phyloP scores from a whole-genome alignment of 2,888 invertebrate genomes.

The Agriopis marginaria region DNA sequence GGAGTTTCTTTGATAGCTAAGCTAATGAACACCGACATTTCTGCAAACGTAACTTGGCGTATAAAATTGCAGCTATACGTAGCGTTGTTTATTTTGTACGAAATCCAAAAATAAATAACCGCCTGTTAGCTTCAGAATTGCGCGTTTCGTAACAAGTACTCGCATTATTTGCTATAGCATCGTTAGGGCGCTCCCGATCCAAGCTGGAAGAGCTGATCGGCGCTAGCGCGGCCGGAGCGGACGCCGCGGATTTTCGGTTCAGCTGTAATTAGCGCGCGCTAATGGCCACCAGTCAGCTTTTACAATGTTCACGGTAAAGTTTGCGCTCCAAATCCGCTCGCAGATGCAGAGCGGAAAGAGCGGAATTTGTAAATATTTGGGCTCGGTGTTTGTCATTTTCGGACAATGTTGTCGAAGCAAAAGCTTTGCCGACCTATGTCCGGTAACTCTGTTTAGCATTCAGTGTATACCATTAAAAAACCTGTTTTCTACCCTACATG shows the following conservation, averaged over 20 bases:
- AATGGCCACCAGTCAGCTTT: conserved; percentile 68
- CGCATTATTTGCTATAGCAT: conserved; percentile 37
- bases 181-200: conserved; percentile 34
- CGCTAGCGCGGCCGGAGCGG: conserved; percentile 18
- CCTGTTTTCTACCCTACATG: no score
- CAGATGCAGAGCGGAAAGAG: conserved; percentile 48
- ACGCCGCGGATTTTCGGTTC: conserved; percentile 58
- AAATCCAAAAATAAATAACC: conserved; percentile 2
- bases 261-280: conserved; percentile 69
- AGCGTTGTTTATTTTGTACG: not conserved
- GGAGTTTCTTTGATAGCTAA: conserved; percentile 11
- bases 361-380: conserved; percentile 54
- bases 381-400: conserved; percentile 45
- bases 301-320: conserved; percentile 55
- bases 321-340: conserved; percentile 52
- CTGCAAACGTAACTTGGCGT: not conserved
- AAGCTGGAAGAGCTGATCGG: conserved; percentile 7
- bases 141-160: conserved; percentile 8
- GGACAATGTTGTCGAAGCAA: conserved; percentile 1
- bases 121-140: conserved; percentile 20
- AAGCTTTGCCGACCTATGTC: not conserved
- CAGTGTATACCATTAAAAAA: no score
- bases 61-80: not conserved
- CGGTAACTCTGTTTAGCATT: not conserved
- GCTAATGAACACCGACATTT: not conserved